Evolutionary conservation across 1,140 invertebrate genomes (phyloP).

Genomic region (Drosophila gunungcola): DNA sequence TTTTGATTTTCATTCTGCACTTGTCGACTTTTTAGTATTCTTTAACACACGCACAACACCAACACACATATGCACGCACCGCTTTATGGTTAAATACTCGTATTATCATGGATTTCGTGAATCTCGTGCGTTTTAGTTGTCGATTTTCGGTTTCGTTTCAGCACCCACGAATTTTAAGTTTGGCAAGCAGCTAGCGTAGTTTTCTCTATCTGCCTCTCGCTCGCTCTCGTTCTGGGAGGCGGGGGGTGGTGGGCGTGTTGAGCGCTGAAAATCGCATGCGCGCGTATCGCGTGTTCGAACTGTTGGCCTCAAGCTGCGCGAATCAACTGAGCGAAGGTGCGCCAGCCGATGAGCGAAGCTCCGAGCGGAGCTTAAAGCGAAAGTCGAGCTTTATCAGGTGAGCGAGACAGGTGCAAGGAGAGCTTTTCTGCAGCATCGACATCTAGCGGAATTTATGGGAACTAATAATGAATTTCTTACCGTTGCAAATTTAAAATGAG

Average conservation of each 20-base stretch:
- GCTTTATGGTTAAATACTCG: conserved; percentile 46
- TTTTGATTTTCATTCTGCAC: conserved; percentile 72
- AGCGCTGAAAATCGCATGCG: conserved; percentile 37
- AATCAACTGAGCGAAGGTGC: conserved; percentile 56
- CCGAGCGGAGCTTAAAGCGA: conserved; percentile 5
- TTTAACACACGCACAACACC: conserved; percentile 38
- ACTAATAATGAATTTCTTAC: neutral
- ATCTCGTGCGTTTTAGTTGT: conserved; percentile 33
- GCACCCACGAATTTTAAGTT: conserved; percentile 64
- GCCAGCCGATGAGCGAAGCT: conserved; percentile 32
- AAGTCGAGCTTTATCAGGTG: conserved; percentile 29
- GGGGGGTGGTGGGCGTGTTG: conserved; percentile 34
- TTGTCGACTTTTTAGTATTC: conserved; percentile 48
- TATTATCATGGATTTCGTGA: conserved; percentile 61
- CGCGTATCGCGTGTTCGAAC: conserved; percentile 49
- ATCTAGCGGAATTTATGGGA: conserved; percentile 5
- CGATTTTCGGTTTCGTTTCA: conserved; percentile 58
- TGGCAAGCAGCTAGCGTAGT: conserved; percentile 26
- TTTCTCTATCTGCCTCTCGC: conserved; percentile 43
- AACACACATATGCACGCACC: conserved; percentile 8
- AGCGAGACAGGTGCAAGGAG: conserved; percentile 6
- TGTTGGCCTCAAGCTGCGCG: conserved; percentile 67
- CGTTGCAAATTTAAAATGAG: conserved; percentile 2
- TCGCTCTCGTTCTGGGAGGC: conserved; percentile 36
- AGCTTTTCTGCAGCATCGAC: neutral